Conservation (phyloP, 2,797 vertebrate genomes). For the Gymnothorax reevesii region DNA sequence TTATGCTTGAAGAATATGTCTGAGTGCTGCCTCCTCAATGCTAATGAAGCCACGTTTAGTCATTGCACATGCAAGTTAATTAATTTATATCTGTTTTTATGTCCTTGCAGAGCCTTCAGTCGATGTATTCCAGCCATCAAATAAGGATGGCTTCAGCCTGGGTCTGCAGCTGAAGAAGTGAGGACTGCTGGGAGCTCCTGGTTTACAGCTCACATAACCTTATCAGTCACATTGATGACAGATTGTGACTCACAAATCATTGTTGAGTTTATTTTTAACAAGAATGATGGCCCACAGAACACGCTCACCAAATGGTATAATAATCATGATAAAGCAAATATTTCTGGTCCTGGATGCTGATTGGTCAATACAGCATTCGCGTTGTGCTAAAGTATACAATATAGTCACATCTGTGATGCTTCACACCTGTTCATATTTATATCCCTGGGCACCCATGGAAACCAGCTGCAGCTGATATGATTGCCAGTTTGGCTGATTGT, state of each 20-base stretch:
- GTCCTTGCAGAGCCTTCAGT: conserved; percentile 87
- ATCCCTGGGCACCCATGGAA: too few species aligned
- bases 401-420: too few species aligned
- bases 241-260: not conserved
- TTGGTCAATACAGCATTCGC: too few species aligned
- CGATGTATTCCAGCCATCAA: conserved; percentile 97
- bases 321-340: not conserved
- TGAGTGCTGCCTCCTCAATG: not conserved
- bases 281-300: not conserved
- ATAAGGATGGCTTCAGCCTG: conserved; percentile 95
- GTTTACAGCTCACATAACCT: not conserved
- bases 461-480: too few species aligned
- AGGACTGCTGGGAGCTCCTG: conserved; percentile 53
- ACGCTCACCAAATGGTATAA: not conserved
- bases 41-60: conserved; percentile 12
- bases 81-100: conserved; percentile 31
- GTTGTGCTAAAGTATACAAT: too few species aligned
- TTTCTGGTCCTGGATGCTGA: too few species aligned
- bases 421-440: too few species aligned
- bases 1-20: not conserved
- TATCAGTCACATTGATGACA: not conserved
- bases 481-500: too few species aligned
- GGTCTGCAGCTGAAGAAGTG: conserved; percentile 98
- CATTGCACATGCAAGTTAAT: not conserved
- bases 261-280: not conserved